Evolutionary conservation across 2,113 vertebrate genomes (phyloP).

Genomic region (Neogobius melanostomus): DNA sequence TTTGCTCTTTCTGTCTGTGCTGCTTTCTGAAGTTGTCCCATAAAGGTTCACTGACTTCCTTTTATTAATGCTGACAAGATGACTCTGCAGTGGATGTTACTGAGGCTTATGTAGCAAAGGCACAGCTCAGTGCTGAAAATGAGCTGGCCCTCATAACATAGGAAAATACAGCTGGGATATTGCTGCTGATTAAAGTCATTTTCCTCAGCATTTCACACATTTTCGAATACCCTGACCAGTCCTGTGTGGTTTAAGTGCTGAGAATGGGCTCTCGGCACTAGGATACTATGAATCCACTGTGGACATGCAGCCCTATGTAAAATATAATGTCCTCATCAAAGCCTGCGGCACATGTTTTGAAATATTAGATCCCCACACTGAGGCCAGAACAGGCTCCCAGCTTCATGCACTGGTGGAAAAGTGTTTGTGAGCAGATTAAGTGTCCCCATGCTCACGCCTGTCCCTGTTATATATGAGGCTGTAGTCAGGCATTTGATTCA

Average conservation of each 20-base stretch:
- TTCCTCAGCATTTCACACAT: conserved; percentile 37
- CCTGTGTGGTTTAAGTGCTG: conserved; percentile 45
- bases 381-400: conserved; percentile 50
- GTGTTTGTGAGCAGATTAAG: conserved; percentile 58
- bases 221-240: conserved; percentile 46
- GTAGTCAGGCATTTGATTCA: conserved; percentile 64
- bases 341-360: conserved; percentile 30
- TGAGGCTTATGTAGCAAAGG: conserved; percentile 35
- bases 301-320: conserved; percentile 10
- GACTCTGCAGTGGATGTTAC: conserved; percentile 31
- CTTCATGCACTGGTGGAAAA: conserved; percentile 52
- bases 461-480: conserved; percentile 69
- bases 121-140: conserved; percentile 53
- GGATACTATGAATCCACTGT: conserved; percentile 21
- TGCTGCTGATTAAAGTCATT: conserved; percentile 62
- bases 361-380: conserved; percentile 45
- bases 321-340: conserved; percentile 41
- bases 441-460: conserved; percentile 63
- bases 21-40: conserved; percentile 12
- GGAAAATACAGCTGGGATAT: conserved; percentile 45
- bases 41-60: conserved; percentile 17
- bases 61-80: conserved; percentile 45
- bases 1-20: conserved; percentile 14
- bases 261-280: conserved; percentile 44
- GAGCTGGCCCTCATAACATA: conserved; percentile 49